Conservation (phyloP, 2,113 vertebrate species). For the Cervus canadensis region DNA sequence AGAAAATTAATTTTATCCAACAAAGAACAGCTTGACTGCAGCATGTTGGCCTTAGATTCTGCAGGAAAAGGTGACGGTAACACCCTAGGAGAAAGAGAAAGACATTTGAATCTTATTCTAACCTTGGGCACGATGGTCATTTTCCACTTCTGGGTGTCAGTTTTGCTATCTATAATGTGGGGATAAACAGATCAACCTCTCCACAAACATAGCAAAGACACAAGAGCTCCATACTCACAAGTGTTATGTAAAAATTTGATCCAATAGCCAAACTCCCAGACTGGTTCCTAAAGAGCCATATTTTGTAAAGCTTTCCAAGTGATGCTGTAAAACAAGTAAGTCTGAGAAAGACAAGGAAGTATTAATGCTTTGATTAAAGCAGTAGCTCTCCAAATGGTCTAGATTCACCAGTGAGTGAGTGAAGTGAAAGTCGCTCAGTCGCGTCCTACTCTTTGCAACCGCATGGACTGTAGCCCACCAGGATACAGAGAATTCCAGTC, state of each 20-base stretch:
- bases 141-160: not conserved
- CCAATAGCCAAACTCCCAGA: not conserved
- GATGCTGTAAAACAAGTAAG: not conserved
- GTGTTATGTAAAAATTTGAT: not conserved
- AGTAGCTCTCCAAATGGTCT: not conserved
- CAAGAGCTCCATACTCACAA: not conserved
- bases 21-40: not conserved
- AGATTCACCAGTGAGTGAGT: not conserved
- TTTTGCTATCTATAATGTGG: not conserved
- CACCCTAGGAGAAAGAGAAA: not conserved
- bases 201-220: not conserved
- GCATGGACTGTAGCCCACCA: not conserved
- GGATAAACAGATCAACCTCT: not conserved
- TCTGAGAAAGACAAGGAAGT: not conserved
- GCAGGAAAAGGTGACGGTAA: not conserved
- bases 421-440: not conserved
- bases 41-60: not conserved
- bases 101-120: not conserved
- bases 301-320: not conserved
- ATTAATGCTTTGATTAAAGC: not conserved
- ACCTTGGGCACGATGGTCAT: not conserved
- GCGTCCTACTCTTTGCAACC: not conserved
- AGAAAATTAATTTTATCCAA: not conserved
- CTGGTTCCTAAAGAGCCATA: not conserved
- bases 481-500: not conserved